Evolutionary conservation across 2,888 invertebrate species (phyloP), one percentile per base, ranked within the genome.

Genomic region (Pteria penguin): DNA sequence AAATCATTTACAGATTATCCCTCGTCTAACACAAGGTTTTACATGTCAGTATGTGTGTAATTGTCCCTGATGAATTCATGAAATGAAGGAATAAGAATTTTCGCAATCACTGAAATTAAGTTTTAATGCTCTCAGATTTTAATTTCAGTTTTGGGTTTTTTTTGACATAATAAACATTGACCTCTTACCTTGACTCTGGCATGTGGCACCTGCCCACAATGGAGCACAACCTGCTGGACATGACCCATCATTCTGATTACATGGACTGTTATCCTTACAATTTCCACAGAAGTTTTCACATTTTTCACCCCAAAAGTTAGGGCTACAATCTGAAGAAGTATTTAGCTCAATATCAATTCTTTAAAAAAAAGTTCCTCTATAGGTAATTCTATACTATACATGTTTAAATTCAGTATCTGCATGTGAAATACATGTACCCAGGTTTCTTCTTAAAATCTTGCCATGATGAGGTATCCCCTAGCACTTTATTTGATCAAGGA

Each of bases 221-320:
- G 11, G 8, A 18, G 63, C n/a, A 63, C 75, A 75, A n/a, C 55
- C 70, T 58, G 54, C n/a, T 22, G 60, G 73, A 29, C 76, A 77
- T 14, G 24, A 29, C 54, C 76, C 76, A 1, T 65, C 68, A 18
- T 62, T n/a, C 11, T 67, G 73, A 31, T 77, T 52, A 73, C 76
- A 77, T 4, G 8, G 33, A 33, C 31, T 45, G 26, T 60, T 61
- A 60, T 65, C 33, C 22, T 31, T 52, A 73, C 76, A 77, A 26
- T 52, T 63, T 22, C 75, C 70, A 73, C 76, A 77, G 1, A 27
- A 36, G 18, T 69, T 60, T 31, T 77, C 65, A 70, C 76, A 77
- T 65, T 63, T n/a, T 3, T 52, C 27, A 54, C 76, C 76, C 76
- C 76, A 77, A 5, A 63, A 45, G 26, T 65, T 26, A n/a, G 22